A percentile compares a stretch with the other conserved stretches of the same genome.
These are phyloP conservation scores for Eupithecia subfuscata DNA, from an alignment of 2,888 invertebrate genomes.

Conservation along the genomic window DNA sequence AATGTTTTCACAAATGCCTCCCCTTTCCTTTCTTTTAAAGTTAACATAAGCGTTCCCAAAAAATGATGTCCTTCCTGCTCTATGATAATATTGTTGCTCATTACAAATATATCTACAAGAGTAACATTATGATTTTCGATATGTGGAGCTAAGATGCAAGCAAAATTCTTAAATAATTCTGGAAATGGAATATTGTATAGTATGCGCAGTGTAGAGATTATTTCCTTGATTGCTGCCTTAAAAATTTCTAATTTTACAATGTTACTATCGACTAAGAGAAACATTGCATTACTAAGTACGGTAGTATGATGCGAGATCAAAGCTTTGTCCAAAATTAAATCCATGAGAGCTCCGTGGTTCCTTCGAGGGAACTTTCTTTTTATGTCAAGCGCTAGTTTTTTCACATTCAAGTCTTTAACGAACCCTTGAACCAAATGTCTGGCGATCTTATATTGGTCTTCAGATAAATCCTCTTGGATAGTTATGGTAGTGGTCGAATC, in stretches of 20 bases:
- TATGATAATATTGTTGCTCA: background rate
- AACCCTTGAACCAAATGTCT: background rate
- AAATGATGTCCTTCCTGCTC: background rate
- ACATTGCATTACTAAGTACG: background rate
- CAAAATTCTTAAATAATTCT: background rate
- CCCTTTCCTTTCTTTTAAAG: conserved; percentile 66
- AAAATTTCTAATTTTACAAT: background rate
- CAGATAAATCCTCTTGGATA: background rate
- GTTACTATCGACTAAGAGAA: background rate
- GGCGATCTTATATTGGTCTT: background rate
- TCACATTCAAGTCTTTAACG: background rate
- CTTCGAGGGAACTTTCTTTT: background rate
- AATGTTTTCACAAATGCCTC: conserved; percentile 68
- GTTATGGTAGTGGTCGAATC: background rate
- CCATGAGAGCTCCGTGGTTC: background rate
- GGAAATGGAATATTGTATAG: background rate
- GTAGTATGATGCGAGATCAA: background rate
- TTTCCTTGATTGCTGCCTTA: background rate
- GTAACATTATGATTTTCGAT: background rate
- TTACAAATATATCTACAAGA: background rate
- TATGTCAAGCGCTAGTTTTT: background rate
- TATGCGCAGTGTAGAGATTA: background rate
- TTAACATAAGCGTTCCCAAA: background rate
- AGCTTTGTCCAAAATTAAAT: background rate
- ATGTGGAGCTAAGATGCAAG: background rate